Evolutionary conservation across 2,888 invertebrate species (phyloP).

Genomic region (Callosobruchus maculatus): DNA sequence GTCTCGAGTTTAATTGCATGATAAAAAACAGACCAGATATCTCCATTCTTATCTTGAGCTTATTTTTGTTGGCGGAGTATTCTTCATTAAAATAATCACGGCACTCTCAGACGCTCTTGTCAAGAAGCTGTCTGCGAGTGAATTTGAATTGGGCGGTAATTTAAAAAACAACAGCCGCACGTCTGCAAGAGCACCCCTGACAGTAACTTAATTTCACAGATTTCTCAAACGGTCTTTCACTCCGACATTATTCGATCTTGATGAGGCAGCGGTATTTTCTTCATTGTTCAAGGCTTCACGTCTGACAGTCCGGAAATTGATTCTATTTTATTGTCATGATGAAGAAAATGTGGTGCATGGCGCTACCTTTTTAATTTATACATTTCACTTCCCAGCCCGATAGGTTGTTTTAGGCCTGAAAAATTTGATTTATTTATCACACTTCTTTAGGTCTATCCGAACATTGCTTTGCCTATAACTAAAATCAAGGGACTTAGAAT

Average conservation of each 20-base stretch:
- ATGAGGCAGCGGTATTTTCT: background rate
- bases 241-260: background rate
- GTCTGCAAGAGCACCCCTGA: background rate
- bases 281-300: no score
- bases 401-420: no score
- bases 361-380: no score
- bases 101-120: background rate
- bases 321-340: no score
- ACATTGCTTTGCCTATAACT: no score
- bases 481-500: no score
- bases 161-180: conserved; percentile 12
- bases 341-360: no score
- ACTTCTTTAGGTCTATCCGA: no score
- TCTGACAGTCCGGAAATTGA: no score
- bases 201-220: background rate
- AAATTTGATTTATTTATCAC: no score
- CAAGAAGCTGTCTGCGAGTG: background rate
- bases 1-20: background rate
- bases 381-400: no score
- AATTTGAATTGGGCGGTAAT: conserved; percentile 13
- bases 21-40: background rate
- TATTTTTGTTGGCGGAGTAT: background rate
- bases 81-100: background rate
- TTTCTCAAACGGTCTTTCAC: background rate
- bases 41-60: background rate